Base-by-base conservation (phyloP, 2,888 invertebrate genomes). In the Andrena trimmerana region DNA sequence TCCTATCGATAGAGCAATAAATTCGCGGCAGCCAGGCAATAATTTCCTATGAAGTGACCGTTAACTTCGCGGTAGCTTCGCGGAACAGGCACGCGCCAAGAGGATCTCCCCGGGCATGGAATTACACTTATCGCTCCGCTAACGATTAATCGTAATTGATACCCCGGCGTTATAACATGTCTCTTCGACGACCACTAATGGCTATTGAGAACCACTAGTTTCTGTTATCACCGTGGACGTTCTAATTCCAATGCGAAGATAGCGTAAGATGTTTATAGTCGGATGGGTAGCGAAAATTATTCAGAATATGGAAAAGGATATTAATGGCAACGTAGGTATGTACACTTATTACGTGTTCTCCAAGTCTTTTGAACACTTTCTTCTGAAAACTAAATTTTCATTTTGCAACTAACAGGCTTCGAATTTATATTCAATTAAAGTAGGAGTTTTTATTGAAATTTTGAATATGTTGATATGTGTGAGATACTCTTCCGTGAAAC, bases 41-140 rank as follows among this genome's bases (percentile, higher is more conserved):
- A 57, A 65, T 77, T 48, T 72, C n/a, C 72, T n/a, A 63, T 20
- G 54, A 71, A 77, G 65, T 72, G 72, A 65, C 77, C 77, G 72
- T 77, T 72, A 72, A 50, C 63, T 72, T 77, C 57, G 24, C 31
- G 52, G 57, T 42, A 63, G 77, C 42, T 42, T 54, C 63, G 36
- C 31, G 20, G 16, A 54, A 57, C 63, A 71, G 54, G 72, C 71
- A 70, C 76, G 71, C 27, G 76, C 54, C 63, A 71, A 24, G 27
- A 63, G 31, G 48, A 71, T 65, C 33, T 57, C 57, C 31, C 8
- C 42, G 1, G 59, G 57, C 57, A 48, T 31, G 20, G 48, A 57
- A 72, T 73, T 65, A 63, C 24, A 27, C n/a, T 57, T 63, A 72
- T 72, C 48, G 54, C 63, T 63, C 57, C 57, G 10, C 31, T 72